These are phyloP conservation scores for Copidosoma floridanum DNA, from an alignment of 1,140 invertebrate genomes.

Conservation along the genomic window DNA sequence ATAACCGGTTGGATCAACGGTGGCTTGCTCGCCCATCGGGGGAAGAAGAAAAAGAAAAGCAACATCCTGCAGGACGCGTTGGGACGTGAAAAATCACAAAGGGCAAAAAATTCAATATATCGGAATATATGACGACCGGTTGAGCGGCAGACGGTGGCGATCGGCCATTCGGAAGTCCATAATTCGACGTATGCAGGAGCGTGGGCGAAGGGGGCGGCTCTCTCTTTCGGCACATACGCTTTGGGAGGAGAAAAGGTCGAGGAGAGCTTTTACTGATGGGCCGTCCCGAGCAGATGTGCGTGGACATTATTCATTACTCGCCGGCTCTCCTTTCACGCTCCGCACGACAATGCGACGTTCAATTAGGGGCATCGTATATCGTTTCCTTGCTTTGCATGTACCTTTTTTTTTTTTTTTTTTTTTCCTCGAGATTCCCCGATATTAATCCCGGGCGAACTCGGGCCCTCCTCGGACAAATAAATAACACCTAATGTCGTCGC, in stretches of 20 bases:
- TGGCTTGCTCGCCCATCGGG: too few species aligned
- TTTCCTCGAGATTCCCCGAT: background rate
- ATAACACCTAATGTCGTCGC: too few species aligned
- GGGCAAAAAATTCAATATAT: conserved; percentile 56
- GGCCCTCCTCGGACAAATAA: too few species aligned
- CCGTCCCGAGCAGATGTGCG: conserved; percentile 52
- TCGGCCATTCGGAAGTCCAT: conserved; percentile 55
- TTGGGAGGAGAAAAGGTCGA: too few species aligned
- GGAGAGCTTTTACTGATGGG: conserved; percentile 51
- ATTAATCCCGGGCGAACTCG: too few species aligned
- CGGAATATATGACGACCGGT: conserved; percentile 56
- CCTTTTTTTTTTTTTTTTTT: conserved; percentile 23
- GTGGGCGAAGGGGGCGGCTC: conserved; percentile 48
- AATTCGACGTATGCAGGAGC: conserved; percentile 57
- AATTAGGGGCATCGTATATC: too few species aligned
- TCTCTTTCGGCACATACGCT: too few species aligned
- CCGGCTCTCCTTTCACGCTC: conserved; percentile 28
- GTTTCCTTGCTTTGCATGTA: too few species aligned
- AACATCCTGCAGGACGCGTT: background rate
- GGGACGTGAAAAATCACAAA: background rate
- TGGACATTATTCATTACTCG: conserved; percentile 53
- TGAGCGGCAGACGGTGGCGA: conserved; percentile 51
- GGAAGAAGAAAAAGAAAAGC: too few species aligned
- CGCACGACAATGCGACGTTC: too few species aligned
- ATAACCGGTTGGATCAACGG: too few species aligned